Evolutionary conservation across 1,140 invertebrate species (phyloP), one percentile per base, ranked within the genome.

Genomic region (Atta cephalotes): DNA sequence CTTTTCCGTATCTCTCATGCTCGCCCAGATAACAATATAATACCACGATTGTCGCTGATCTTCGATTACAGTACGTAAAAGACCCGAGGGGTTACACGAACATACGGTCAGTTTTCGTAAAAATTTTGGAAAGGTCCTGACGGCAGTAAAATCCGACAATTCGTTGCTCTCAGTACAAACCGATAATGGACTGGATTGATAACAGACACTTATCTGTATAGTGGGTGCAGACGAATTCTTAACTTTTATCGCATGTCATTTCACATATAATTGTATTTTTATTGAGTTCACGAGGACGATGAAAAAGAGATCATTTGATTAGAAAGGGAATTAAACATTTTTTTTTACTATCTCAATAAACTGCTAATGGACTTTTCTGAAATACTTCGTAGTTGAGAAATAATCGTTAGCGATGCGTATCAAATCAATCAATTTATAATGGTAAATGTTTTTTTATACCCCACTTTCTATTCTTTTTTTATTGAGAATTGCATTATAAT

Each of bases 101-200:
- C 53, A 45, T 25, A 72, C 18, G 60, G 53, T 5, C 39, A 21
- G 1, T 14, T 10, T 72, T 89, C 66, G 35, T 85, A 87, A 86
- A 86, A 90, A 76, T 35, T 85, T 74, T 5, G 4, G 65, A 66
- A 74, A 88, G 79, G 35, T 76, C 65, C 62, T 70, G 51, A 53
- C 28, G 39, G 49, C 31, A 84, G 18, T 82, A 88, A 90, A 89
- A 86, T 49, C 6, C 39, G 9, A 2, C 28, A 49, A 25, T 68
- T 85, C 18, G 58, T 9, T 12, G 31, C 45, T 66, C 10, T 72
- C 66, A 63, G 82, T 31, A 74, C 16, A 14, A 28, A 71, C 25
- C 12, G 7, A 21, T 21, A 21, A 21, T 21, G 21, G 21, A 21
- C 21, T 21, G 21, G 21, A 21, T 51, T 45, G 5, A 56, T 56